A percentile compares a stretch with the other conserved stretches of the same genome.
These are phyloP conservation scores for Pseudomyrmex dendroicus DNA, from an alignment of 1,140 invertebrate species.

Conservation along the genomic window DNA sequence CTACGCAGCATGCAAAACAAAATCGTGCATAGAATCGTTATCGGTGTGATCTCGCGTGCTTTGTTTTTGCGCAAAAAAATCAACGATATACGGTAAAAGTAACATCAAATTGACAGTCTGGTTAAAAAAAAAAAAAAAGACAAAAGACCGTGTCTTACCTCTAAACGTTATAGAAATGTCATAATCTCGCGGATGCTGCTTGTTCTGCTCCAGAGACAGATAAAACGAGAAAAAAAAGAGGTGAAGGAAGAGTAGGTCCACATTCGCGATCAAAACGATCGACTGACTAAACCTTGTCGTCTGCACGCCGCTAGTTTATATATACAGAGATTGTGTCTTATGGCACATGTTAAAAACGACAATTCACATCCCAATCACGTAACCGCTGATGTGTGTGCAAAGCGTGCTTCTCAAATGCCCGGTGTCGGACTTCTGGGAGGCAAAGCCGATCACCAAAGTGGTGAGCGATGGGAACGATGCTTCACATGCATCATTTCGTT, in stretches of 20 bases:
- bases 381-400: conserved; percentile 45
- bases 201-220: too few species aligned
- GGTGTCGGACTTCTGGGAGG: conserved; percentile 45
- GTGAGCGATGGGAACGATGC: neutral
- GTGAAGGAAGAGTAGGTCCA: neutral
- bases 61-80: neutral
- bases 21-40: neutral
- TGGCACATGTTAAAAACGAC: conserved; percentile 29
- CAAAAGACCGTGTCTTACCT: too few species aligned
- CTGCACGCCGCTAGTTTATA: conserved; percentile 61
- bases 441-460: conserved; percentile 54
- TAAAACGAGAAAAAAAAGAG: too few species aligned
- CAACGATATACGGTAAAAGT: neutral
- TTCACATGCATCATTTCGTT: conserved; percentile 53
- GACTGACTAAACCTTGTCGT: conserved; percentile 62
- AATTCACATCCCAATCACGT: conserved; percentile 66
- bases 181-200: neutral
- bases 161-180: neutral
- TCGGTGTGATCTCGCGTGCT: neutral
- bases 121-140: too few species aligned
- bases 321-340: conserved; percentile 32
- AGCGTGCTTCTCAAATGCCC: conserved; percentile 55
- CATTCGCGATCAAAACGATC: conserved; percentile 47
- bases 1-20: conserved; percentile 28
- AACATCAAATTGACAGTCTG: too few species aligned